phyloP scores from a whole-genome alignment of 2,113 vertebrate genomes.

The Phoenicopterus ruber region DNA sequence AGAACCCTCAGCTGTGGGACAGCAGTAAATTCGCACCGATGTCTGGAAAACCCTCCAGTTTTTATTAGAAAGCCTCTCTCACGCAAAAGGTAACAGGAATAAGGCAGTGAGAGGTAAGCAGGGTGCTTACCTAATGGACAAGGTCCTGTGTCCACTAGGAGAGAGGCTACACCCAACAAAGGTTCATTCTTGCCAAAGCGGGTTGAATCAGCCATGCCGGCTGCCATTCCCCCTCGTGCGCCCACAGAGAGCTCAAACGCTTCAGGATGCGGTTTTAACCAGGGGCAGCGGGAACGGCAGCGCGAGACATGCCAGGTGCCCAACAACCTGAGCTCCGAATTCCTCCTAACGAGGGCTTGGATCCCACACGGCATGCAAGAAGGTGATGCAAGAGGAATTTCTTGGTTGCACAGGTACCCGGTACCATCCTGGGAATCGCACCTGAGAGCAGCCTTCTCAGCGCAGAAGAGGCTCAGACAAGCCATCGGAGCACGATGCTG shows the following conservation, averaged over 20 bases:
- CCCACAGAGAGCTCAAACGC: not conserved
- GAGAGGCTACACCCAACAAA: not conserved
- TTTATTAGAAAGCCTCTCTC: not conserved
- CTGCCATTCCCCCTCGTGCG: not conserved
- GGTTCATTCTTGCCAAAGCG: not conserved
- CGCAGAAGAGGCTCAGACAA: not conserved
- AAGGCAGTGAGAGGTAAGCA: not conserved
- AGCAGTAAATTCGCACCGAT: not conserved
- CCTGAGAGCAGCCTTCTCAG: not conserved
- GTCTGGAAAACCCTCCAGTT: not conserved
- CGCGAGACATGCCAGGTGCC: accelerated
- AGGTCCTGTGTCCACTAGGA: not conserved
- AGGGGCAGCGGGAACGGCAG: not conserved
- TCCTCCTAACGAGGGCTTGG: not conserved
- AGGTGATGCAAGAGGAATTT: not conserved
- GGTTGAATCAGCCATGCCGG: too few species aligned
- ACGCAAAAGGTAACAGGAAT: not conserved
- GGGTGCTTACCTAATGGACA: not conserved
- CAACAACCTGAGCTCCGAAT: not conserved
- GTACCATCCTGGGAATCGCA: not conserved
- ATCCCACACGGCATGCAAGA: accelerated
- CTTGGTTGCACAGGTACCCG: not conserved
- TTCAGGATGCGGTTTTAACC: not conserved
- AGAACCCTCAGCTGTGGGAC: not conserved
- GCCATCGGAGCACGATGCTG: not conserved